These are phyloP conservation scores for Sminthurides aquaticus DNA, from an alignment of 2,888 invertebrate genomes.

Conservation along the genomic window DNA sequence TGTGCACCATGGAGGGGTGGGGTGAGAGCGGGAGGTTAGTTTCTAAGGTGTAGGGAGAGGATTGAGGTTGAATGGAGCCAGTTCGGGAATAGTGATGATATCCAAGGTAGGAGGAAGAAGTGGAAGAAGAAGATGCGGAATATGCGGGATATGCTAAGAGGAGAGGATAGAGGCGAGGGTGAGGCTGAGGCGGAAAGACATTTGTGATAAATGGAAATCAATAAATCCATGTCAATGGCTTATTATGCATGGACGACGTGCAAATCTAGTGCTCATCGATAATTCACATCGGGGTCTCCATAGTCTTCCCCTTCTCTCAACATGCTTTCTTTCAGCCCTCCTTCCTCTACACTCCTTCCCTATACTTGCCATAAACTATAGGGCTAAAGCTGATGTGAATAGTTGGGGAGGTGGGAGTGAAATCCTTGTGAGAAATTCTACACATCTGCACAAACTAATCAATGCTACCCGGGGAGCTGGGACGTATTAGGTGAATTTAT, in stretches of 20 bases:
- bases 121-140: conserved; percentile 1
- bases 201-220: conserved; percentile 35
- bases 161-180: background rate
- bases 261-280: conserved; percentile 12
- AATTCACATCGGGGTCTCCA: conserved; percentile 13
- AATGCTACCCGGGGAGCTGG: background rate
- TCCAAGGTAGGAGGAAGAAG: too few relatives aligned
- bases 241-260: conserved; percentile 20
- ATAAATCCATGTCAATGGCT: conserved; percentile 33
- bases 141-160: conserved; percentile 1
- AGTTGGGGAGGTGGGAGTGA: background rate
- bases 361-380: too few relatives aligned
- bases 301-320: background rate
- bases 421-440: conserved; percentile 2
- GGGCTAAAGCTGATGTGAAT: background rate
- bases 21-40: too few relatives aligned
- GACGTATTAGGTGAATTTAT: background rate
- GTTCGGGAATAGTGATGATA: too few relatives aligned
- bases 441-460: background rate
- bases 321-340: background rate
- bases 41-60: too few relatives aligned
- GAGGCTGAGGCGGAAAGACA: conserved; percentile 10
- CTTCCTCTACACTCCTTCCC: too few relatives aligned
- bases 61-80: too few relatives aligned
- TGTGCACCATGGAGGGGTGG: too few relatives aligned